These are phyloP conservation scores for Aleiodes testaceus DNA, from an alignment of 2,888 invertebrate genomes.

Conservation along the genomic window DNA sequence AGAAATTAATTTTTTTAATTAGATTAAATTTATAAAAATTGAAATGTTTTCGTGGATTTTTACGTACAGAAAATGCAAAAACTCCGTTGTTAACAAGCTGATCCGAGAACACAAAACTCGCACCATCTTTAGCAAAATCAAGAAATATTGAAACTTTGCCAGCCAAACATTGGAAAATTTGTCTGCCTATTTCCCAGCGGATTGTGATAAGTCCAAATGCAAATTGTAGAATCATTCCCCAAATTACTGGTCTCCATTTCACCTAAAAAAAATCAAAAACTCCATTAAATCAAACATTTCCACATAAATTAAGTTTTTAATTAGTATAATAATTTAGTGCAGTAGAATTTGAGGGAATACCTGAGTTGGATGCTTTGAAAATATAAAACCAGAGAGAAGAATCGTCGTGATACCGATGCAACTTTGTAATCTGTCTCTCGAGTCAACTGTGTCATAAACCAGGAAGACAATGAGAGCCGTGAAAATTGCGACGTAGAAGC, in stretches of 20 bases:
- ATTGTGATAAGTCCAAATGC: slow-evolving; percentile 88
- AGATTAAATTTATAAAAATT: neutral
- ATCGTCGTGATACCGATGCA: slow-evolving; percentile 80
- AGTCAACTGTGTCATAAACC: slow-evolving; percentile 78
- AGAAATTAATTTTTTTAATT: slow-evolving; percentile 56
- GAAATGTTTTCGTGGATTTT: neutral
- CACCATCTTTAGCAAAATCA: slow-evolving; percentile 84
- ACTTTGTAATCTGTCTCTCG: slow-evolving; percentile 79
- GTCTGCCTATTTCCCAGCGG: slow-evolving; percentile 86
- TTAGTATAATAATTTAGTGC: neutral
- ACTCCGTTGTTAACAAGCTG: slow-evolving; percentile 78
- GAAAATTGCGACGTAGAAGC: slow-evolving; percentile 73
- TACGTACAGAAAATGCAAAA: slow-evolving; percentile 90
- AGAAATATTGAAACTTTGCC: slow-evolving; percentile 85
- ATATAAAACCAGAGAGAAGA: slow-evolving; percentile 78
- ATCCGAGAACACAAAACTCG: slow-evolving; percentile 88
- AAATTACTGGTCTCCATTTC: slow-evolving; percentile 86
- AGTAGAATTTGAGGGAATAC: slow-evolving; percentile 62
- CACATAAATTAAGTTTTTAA: neutral
- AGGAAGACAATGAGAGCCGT: slow-evolving; percentile 77
- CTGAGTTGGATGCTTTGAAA: slow-evolving; percentile 77
- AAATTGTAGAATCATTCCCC: slow-evolving; percentile 89
- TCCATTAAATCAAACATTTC: neutral
- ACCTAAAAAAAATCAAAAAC: slow-evolving; percentile 72
- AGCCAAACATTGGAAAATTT: slow-evolving; percentile 81